Base-by-base conservation (phyloP, 2,797 vertebrate genomes). In the Tolypeutes matacus region DNA sequence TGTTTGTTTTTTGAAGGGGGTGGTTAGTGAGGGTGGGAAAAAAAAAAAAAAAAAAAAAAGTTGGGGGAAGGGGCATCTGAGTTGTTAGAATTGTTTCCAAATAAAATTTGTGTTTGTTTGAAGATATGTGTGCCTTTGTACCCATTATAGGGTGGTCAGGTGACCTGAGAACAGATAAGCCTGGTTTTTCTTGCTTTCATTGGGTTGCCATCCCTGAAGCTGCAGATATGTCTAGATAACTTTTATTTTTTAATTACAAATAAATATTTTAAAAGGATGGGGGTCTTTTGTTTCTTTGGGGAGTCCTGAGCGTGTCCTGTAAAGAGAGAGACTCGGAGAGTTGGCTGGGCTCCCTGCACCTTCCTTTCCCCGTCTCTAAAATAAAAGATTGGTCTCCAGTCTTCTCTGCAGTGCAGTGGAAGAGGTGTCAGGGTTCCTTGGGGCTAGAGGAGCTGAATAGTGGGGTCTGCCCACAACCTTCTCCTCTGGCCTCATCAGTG, bases 211-310 rank as follows among this genome's bases (percentile, higher is more conserved):
- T 97, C 88, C 97, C 95, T 95, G 93, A 98, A 98, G 97, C 97
- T 98, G 97, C 96, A 98, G 98, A 98, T 98, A 97, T 98, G 98
- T 98, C 98, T 97, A 98, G 97, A 98, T 98, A 98, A 98, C 97
- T 75, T 98, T 98, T 98, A 98, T 98, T 98, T 98, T 98, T 98
- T 98, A 98, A 98, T 98, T 98, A 98, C 98, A 98, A 96, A 97
- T 95, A 98, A 98, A 98, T 98, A 96, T 98, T 97, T 98, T 87
- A 97, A 97, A 98, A 97, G 1, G 76, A 2, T 39, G 15, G 31
- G 3, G 49, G 80, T 96, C 80, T 86, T 91, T 60, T 62, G 67
- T 95, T 91, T 97, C 82, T 97, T 98, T 86, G 31, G 60, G 87
- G 81, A 56, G 27, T 80, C 23, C 64, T 31, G 64, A 88, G 36